A percentile compares a stretch with the other conserved stretches of the same genome.
These are phyloP conservation scores for Pedetes capensis DNA, from an alignment of 2,113 vertebrate genomes.

Conservation along the genomic window DNA sequence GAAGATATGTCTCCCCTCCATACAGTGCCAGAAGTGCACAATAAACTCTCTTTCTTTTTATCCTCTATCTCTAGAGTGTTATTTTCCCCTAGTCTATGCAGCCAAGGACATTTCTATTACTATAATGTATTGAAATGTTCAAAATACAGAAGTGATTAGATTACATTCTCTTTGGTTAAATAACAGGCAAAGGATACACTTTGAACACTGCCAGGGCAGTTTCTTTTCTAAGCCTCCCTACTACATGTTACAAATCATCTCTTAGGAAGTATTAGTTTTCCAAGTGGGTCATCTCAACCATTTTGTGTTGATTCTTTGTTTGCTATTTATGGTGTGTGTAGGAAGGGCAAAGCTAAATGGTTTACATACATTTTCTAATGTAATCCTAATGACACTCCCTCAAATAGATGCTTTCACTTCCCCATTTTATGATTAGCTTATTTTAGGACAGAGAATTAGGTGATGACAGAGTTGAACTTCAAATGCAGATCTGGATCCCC, in stretches of 20 bases:
- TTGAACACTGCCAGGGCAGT: neutral
- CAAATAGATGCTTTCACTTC: neutral
- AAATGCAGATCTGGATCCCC: neutral
- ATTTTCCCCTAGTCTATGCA: neutral
- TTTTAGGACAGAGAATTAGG: neutral
- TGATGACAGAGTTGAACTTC: neutral
- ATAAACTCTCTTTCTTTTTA: neutral
- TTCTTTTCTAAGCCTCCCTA: neutral
- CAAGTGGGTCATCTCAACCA: neutral
- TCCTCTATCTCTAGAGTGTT: neutral
- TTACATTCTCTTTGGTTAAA: neutral
- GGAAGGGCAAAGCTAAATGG: neutral
- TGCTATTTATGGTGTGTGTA: neutral
- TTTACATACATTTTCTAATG: neutral
- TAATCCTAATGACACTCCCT: neutral
- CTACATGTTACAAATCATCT: neutral
- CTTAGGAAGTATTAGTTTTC: neutral
- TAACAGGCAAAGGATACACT: neutral
- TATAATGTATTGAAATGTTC: constrained; percentile 28
- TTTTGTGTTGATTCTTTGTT: constrained; percentile 30
- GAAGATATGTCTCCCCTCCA: neutral
- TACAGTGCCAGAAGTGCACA: neutral
- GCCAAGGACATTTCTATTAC: neutral
- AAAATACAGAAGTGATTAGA: neutral
- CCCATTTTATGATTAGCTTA: constrained; percentile 2